A percentile compares a stretch with the other conserved stretches of the same genome.
phyloP scores from a whole-genome alignment of 2,113 vertebrate species.

The Urocynchramus pylzowi region DNA sequence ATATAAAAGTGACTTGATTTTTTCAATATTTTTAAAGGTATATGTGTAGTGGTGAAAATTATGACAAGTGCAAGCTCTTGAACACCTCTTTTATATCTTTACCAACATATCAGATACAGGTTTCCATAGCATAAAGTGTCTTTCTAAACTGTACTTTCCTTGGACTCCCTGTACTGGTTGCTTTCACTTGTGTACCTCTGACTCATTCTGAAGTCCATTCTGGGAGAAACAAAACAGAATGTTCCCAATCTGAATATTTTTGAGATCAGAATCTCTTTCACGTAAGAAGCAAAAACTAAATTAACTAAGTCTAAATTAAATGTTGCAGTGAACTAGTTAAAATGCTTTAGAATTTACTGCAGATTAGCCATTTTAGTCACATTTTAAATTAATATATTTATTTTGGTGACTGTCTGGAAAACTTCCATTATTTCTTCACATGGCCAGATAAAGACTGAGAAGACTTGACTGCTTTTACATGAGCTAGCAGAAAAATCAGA shows the following conservation, averaged over 20 bases:
- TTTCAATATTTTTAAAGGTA: not conserved
- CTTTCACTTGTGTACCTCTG: not conserved
- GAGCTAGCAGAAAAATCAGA: not conserved
- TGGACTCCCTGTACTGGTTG: not conserved
- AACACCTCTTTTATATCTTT: not conserved
- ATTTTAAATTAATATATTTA: not conserved
- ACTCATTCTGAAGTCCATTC: not conserved
- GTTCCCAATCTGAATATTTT: not conserved
- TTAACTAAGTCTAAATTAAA: not conserved
- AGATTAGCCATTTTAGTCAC: not conserved
- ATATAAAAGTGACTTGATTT: not conserved
- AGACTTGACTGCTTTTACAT: not conserved
- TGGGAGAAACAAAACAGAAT: not conserved
- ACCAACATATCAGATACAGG: rapidly evolving
- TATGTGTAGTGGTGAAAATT: not conserved
- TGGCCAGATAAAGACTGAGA: not conserved
- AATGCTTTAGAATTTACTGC: not conserved
- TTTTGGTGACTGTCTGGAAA: not conserved
- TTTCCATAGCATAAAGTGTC: not conserved
- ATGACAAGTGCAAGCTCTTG: not conserved
- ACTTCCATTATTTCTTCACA: not conserved
- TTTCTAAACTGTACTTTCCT: not conserved
- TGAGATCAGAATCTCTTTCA: not conserved
- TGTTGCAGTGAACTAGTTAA: not conserved
- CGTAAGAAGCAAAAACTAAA: not conserved